phyloP scores from a whole-genome alignment of 2,888 invertebrate genomes.

The Noctua janthina region DNA sequence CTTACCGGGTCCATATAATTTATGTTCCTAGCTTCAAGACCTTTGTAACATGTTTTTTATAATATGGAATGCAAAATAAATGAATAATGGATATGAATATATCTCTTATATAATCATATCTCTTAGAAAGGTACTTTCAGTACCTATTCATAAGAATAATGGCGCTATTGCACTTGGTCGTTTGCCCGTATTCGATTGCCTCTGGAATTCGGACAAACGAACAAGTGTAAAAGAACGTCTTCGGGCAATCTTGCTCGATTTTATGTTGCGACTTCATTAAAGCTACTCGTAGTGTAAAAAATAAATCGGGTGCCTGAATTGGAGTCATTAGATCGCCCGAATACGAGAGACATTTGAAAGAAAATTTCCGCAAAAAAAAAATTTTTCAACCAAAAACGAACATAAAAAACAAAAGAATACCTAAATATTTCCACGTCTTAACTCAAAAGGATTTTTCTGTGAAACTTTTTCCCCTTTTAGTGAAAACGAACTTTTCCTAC shows the following conservation, averaged over 20 bases:
- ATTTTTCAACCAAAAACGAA: constrained; percentile 6
- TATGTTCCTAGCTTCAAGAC: too few relatives aligned
- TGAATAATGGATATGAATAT: too few relatives aligned
- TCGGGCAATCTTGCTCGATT: neutral
- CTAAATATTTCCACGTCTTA: neutral
- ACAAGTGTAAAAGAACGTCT: neutral
- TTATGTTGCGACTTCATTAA: neutral
- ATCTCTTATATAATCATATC: too few relatives aligned
- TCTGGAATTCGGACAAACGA: neutral
- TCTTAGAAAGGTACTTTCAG: neutral
- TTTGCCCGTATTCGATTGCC: neutral
- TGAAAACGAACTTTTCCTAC: constrained; percentile 22
- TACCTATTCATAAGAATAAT: neutral
- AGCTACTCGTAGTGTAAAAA: neutral
- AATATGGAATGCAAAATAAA: too few relatives aligned
- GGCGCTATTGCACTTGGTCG: neutral
- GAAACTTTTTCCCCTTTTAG: constrained; percentile 41
- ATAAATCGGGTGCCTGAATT: neutral
- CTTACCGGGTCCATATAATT: too few relatives aligned
- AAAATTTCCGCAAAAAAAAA: neutral
- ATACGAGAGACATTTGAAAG: constrained; percentile 2
- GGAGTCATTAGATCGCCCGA: neutral
- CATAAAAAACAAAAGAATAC: constrained; percentile 26
- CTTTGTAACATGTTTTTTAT: too few relatives aligned
- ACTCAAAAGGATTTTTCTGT: constrained; percentile 50